phyloP scores from a whole-genome alignment of 2,113 vertebrate species.

The Piaya cayana region DNA sequence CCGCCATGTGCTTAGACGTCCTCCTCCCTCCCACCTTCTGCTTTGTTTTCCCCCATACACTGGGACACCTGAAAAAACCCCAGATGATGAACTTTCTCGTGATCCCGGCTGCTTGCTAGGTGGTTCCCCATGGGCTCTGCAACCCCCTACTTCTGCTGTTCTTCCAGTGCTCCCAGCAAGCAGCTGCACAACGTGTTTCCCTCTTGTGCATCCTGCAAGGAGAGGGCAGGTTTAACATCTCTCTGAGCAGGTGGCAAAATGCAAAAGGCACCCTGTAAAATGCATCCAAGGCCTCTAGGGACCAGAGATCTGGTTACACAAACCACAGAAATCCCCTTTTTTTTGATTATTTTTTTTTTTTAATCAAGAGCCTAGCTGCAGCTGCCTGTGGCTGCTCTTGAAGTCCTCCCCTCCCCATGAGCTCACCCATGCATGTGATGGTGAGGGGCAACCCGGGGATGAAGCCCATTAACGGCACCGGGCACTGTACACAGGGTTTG shows the following conservation, averaged over 20 bases:
- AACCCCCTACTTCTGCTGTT: rapidly evolving
- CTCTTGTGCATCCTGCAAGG: background rate
- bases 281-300: background rate
- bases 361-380: background rate
- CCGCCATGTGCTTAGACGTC: background rate
- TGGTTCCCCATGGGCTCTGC: background rate
- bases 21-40: background rate
- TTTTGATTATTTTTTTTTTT: background rate
- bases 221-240: background rate
- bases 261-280: rapidly evolving
- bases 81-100: background rate
- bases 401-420: rapidly evolving
- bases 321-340: background rate
- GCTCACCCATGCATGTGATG: background rate
- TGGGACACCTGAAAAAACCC: background rate
- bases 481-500: background rate
- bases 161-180: rapidly evolving
- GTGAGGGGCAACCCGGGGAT: background rate
- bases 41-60: background rate
- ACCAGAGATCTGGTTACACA: background rate
- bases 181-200: rapidly evolving
- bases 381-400: background rate
- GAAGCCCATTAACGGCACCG: rapidly evolving
- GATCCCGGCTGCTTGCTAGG: background rate
- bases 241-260: rapidly evolving